Base-by-base conservation (phyloP, 2,113 vertebrate genomes). In the Lanius collurio region DNA sequence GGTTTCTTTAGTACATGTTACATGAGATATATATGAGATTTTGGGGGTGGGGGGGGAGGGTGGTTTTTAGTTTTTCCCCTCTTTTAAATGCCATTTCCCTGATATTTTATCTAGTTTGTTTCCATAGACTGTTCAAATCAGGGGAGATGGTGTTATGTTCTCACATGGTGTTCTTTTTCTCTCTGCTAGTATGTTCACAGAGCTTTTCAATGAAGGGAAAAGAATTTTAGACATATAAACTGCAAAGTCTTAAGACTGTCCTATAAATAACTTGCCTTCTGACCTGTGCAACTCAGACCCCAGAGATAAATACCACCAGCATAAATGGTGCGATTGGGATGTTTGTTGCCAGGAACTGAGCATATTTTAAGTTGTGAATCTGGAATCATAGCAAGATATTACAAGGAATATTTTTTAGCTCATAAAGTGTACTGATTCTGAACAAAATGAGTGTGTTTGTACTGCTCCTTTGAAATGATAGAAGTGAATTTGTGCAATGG, bases 321-420 rank as follows among this genome's bases (percentile, higher is more conserved):
- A 42, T 39, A 47, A 69, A 37, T 50, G 16, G 39, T 1, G 5
- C 53, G 15, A 22, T 42, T 18, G 44, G 10, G 2, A 7, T 35
- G 67, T 67, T 67, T 76, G 4, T 68, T 91, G 65, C 59, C 42
- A 60, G 6, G 14, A 50, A 15, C 15, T 73, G 12, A 2, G 10
- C 2, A 1, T 64, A 31, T 77, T 90, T 87, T 73, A 64, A 49
- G 14, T 52, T 68, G 15, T 0, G 0, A n/a, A 33, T 62, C 17
- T 92, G 49, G 37, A 90, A 68, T 49, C 28, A 9, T 21, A 49
- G 62, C 22, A 88, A 53, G 67, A 46, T 26, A 30, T 69, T 74
- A 35, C 9, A 65, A 60, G n/a, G 24, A 65, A 49, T 30, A 15
- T 7, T 59, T 56, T 87, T 73, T 64, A 85, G 22, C 22, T 85